Conservation (phyloP, 2,888 invertebrate species). For the Cerceris ruficornis region DNA sequence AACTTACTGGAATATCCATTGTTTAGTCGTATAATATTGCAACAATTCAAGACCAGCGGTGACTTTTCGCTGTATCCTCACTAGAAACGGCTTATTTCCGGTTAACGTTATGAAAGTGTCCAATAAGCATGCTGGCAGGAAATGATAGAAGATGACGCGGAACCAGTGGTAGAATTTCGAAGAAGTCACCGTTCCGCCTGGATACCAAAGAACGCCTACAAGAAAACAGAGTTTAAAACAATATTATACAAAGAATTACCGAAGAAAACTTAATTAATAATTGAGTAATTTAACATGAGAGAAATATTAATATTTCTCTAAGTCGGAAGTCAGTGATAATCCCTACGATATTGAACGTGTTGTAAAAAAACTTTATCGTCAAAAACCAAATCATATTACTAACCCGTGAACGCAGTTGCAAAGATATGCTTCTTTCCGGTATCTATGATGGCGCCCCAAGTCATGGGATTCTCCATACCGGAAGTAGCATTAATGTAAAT, state of each 20-base stretch:
- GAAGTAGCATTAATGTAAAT: constrained; percentile 91
- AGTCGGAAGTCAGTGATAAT: too few relatives aligned
- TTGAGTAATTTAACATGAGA: neutral
- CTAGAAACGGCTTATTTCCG: constrained; percentile 89
- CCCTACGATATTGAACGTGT: too few relatives aligned
- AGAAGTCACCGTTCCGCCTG: constrained; percentile 88
- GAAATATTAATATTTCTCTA: too few relatives aligned
- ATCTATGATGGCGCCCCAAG: constrained; percentile 92
- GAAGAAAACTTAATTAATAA: neutral
- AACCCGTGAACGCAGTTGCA: constrained; percentile 84
- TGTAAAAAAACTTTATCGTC: too few relatives aligned
- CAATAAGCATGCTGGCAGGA: constrained; percentile 90
- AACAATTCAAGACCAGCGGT: constrained; percentile 86
- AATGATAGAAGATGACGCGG: constrained; percentile 88
- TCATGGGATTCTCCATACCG: constrained; percentile 89
- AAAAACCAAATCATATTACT: neutral
- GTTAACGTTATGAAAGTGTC: constrained; percentile 87
- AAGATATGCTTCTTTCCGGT: constrained; percentile 84
- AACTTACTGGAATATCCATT: constrained; percentile 87
- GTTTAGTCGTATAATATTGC: constrained; percentile 91
- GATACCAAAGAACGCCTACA: constrained; percentile 78
- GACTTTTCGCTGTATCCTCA: constrained; percentile 86
- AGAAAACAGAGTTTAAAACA: neutral
- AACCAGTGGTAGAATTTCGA: constrained; percentile 86
- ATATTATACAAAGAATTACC: neutral